Evolutionary conservation across 2,797 vertebrate species (phyloP).

Genomic region (Sebastes vulpes): DNA sequence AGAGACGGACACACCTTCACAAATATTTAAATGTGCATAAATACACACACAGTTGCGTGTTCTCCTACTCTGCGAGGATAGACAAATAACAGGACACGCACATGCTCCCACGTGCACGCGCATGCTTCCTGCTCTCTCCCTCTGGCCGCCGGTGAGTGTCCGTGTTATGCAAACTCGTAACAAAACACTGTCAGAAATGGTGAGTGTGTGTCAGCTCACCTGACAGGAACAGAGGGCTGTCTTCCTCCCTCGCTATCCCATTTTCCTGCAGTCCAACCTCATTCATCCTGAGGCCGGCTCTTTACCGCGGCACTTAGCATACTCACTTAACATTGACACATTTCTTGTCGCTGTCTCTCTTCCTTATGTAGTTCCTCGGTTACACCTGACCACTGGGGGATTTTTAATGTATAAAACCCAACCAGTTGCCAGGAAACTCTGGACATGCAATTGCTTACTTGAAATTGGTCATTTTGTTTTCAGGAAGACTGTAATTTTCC

Average conservation of each 20-base stretch:
- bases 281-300: slow-evolving; percentile 40
- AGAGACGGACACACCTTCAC: slow-evolving; percentile 41
- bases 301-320: slow-evolving; percentile 33
- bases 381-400: slow-evolving; percentile 7
- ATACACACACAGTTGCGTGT: slow-evolving; percentile 12
- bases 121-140: slow-evolving; percentile 33
- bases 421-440: slow-evolving; percentile 26
- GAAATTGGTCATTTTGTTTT: slow-evolving; percentile 16
- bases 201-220: slow-evolving; percentile 70
- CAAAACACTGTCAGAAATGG: slow-evolving; percentile 59
- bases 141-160: slow-evolving; percentile 39
- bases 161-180: slow-evolving; percentile 56
- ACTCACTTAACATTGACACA: slow-evolving; percentile 47
- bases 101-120: not conserved
- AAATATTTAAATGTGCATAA: not conserved
- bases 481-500: slow-evolving; percentile 37
- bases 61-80: slow-evolving; percentile 16
- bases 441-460: slow-evolving; percentile 21
- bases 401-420: slow-evolving; percentile 8
- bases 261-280: slow-evolving; percentile 34
- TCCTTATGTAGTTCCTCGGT: slow-evolving; percentile 9
- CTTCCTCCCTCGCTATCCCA: slow-evolving; percentile 32
- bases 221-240: slow-evolving; percentile 62
- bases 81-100: slow-evolving; percentile 13
- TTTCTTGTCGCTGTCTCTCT: slow-evolving; percentile 45